These are phyloP conservation scores for Brienomyrus brachyistius DNA, from an alignment of 2,113 vertebrate species.

Conservation along the genomic window DNA sequence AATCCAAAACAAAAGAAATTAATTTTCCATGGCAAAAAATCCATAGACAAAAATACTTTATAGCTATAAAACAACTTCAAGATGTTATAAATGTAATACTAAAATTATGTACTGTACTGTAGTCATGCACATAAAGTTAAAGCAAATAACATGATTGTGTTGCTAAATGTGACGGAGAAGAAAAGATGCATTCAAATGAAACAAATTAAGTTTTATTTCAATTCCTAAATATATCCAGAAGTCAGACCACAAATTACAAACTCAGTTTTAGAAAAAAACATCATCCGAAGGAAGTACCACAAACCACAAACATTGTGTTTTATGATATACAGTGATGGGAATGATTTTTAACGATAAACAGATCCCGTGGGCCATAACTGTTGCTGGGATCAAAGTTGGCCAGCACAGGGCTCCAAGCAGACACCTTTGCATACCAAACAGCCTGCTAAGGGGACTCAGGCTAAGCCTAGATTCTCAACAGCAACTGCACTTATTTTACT, in stretches of 20 bases:
- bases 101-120: neutral
- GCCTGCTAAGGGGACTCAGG: slow-evolving; percentile 36
- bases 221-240: slow-evolving; percentile 12
- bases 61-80: neutral
- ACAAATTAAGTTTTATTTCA: neutral
- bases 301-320: neutral
- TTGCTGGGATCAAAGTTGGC: neutral
- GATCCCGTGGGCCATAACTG: neutral
- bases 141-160: neutral
- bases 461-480: slow-evolving; percentile 38
- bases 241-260: slow-evolving; percentile 11
- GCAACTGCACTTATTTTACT: slow-evolving; percentile 38
- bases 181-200: slow-evolving; percentile 4
- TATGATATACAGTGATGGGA: neutral
- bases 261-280: neutral
- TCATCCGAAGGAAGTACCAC: neutral
- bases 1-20: neutral
- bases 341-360: slow-evolving; percentile 4
- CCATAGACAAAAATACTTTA: neutral
- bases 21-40: neutral
- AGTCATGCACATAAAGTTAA: neutral
- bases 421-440: slow-evolving; percentile 23
- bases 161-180: neutral
- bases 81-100: neutral
- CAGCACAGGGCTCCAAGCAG: slow-evolving; percentile 1